phyloP scores from a whole-genome alignment of 2,113 vertebrate genomes.

The Vidua macroura region DNA sequence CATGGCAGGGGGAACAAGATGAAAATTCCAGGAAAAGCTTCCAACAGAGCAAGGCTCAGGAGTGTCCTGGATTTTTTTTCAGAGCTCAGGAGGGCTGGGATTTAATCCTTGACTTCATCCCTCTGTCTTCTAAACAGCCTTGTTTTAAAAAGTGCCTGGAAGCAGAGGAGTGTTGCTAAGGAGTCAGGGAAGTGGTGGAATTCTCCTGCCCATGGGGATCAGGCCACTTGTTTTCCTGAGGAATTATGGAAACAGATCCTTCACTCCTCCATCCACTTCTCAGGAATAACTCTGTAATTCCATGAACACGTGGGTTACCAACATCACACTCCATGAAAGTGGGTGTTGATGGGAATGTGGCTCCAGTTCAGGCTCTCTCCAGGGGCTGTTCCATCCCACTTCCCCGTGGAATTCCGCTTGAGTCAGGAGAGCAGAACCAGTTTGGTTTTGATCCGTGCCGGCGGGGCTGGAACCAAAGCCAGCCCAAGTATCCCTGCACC shows the following conservation, averaged over 20 bases:
- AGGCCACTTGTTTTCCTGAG: background rate
- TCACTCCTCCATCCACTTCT: background rate
- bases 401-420: background rate
- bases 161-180: background rate
- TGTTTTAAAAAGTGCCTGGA: background rate
- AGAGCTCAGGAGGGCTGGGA: background rate
- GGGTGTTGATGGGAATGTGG: background rate
- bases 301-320: background rate
- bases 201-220: background rate
- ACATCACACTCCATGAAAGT: background rate
- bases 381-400: background rate
- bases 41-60: background rate
- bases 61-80: background rate
- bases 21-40: background rate
- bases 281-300: background rate
- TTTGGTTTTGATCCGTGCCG: rapidly evolving
- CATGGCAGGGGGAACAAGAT: background rate
- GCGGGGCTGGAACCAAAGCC: background rate
- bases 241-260: background rate
- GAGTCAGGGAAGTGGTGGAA: background rate
- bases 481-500: background rate
- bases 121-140: background rate
- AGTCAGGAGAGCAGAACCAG: background rate
- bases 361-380: background rate
- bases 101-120: background rate